phyloP scores from a whole-genome alignment of 2,797 vertebrate species.

The Threskiornis aethiopicus region DNA sequence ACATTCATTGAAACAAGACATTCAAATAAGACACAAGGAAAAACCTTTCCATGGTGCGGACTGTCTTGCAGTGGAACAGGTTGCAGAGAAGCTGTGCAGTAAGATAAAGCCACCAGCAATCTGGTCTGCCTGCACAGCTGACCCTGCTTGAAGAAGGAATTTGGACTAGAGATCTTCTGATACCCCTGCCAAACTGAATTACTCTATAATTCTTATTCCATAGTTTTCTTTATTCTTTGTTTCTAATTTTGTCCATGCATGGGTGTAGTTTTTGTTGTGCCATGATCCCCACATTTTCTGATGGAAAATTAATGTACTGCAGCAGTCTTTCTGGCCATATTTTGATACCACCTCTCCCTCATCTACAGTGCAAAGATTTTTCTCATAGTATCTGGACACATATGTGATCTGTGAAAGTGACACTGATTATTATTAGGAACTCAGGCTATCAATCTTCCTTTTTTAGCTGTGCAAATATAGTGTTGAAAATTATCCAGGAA shows the following conservation, averaged over 20 bases:
- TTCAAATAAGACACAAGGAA: background rate
- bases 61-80: background rate
- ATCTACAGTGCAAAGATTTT: background rate
- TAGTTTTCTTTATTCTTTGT: background rate
- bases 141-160: background rate
- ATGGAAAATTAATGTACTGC: background rate
- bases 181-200: background rate
- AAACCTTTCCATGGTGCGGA: background rate
- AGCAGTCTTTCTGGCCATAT: background rate
- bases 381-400: background rate
- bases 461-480: background rate
- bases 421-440: background rate
- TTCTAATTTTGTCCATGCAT: background rate
- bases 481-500: constrained; percentile 8
- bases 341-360: background rate
- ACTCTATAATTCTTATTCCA: background rate
- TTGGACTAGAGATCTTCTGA: background rate
- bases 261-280: background rate
- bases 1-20: background rate
- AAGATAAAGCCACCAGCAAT: background rate
- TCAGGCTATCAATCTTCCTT: background rate
- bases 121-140: background rate
- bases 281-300: background rate
- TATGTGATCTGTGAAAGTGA: background rate
- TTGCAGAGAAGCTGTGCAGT: background rate